Percentiles rank a stretch among this genome's conserved stretches.
Conservation (phyloP, 2,797 vertebrate species). For the Sphenodon punctatus region DNA sequence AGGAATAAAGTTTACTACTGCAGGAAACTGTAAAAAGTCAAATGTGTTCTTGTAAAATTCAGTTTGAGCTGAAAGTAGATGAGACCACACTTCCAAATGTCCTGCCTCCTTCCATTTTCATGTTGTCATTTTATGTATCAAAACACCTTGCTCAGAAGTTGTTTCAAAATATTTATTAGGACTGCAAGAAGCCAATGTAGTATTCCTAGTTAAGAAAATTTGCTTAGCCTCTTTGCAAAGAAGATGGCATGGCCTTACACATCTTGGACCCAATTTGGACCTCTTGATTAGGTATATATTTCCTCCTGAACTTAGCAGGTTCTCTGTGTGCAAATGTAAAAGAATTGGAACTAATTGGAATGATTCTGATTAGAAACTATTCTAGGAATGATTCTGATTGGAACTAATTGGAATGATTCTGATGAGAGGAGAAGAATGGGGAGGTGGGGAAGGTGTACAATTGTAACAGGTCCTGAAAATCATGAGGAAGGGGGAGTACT, state of each 20-base stretch:
- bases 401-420: too few relatives aligned
- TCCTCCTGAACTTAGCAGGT: background rate
- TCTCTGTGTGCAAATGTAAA: background rate
- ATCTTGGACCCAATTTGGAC: background rate
- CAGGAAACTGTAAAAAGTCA: constrained; percentile 56
- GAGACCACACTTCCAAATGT: too few relatives aligned
- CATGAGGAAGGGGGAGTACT: too few relatives aligned
- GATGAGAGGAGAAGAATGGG: too few relatives aligned
- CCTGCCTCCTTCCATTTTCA: background rate
- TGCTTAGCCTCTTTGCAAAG: background rate
- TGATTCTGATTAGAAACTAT: background rate
- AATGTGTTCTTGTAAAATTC: constrained; percentile 50
- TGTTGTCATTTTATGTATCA: background rate
- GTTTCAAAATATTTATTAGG: background rate
- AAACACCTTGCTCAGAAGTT: background rate
- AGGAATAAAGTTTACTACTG: constrained; percentile 50
- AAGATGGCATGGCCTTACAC: background rate
- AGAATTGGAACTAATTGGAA: background rate
- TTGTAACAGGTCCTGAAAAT: too few relatives aligned
- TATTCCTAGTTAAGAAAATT: background rate
- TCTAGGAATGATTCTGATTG: too few relatives aligned
- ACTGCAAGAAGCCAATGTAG: background rate
- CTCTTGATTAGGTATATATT: background rate
- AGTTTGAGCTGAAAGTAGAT: constrained; percentile 42
- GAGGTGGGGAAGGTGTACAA: too few relatives aligned